A percentile compares a stretch with the other conserved stretches of the same genome.
phyloP scores from a whole-genome alignment of 1,140 invertebrate genomes.

The Drosophila parabipectinata region DNA sequence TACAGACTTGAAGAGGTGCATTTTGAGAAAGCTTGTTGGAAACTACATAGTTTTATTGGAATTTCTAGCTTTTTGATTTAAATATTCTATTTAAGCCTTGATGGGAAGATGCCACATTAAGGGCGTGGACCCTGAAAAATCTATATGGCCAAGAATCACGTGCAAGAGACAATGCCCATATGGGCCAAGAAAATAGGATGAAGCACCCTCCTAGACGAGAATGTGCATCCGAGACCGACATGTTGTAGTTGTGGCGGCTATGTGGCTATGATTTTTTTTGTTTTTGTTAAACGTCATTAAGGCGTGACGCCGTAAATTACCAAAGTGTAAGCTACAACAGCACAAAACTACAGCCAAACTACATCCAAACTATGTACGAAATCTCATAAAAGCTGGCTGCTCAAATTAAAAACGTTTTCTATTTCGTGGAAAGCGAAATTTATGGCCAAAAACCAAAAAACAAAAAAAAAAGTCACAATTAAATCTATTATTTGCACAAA shows the following conservation, averaged over 20 bases:
- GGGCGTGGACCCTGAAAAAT: conserved; percentile 58
- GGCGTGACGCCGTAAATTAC: conserved; percentile 76
- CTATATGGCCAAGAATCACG: conserved; percentile 36
- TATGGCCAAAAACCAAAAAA: conserved; percentile 53
- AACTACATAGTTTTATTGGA: background rate
- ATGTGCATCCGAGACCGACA: conserved; percentile 56
- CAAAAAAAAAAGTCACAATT: conserved; percentile 42
- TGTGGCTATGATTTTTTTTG: conserved; percentile 22
- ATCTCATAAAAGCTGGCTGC: conserved; percentile 52
- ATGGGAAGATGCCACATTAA: conserved; percentile 44
- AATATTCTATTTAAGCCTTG: background rate
- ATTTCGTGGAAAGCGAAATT: conserved; percentile 75
- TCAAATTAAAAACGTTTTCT: conserved; percentile 70
- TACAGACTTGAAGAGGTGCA: background rate
- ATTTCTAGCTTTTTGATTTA: background rate
- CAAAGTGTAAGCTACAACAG: conserved; percentile 68
- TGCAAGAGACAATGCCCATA: conserved; percentile 35
- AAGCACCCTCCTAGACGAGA: conserved; percentile 4
- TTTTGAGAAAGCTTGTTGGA: conserved; percentile 7
- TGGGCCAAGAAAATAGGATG: conserved; percentile 22
- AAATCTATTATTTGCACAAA: conserved; percentile 51
- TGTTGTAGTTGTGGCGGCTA: conserved; percentile 11
- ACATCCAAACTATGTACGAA: conserved; percentile 22
- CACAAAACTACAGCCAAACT: conserved; percentile 20
- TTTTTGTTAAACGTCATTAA: conserved; percentile 68